phyloP scores from a whole-genome alignment of 2,113 vertebrate species.

The Nesogale talazaci region DNA sequence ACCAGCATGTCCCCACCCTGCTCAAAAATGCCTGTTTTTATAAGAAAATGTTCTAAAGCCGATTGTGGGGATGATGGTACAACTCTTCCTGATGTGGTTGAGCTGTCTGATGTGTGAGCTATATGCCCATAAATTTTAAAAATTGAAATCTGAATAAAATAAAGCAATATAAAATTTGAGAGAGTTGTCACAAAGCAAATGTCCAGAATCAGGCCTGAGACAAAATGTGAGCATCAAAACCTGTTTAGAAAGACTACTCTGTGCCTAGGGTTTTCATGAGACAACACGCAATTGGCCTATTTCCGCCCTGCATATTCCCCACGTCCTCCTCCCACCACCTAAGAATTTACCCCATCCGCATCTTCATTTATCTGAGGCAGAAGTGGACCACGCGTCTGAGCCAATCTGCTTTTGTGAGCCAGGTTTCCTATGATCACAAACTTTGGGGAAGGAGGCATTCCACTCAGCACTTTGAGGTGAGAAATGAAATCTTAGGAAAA shows the following conservation, averaged over 20 bases:
- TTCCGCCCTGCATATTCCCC: background rate
- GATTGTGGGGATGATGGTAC: too few species aligned
- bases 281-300: background rate
- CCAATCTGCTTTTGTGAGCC: background rate
- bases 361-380: background rate
- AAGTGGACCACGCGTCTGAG: background rate
- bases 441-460: background rate
- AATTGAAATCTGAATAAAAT: too few species aligned
- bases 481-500: constrained; percentile 1
- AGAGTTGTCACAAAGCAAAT: background rate
- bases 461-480: constrained; percentile 22
- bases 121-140: too few species aligned
- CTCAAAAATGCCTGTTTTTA: too few species aligned
- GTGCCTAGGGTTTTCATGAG: background rate
- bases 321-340: too few species aligned
- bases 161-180: too few species aligned
- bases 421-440: constrained; percentile 38
- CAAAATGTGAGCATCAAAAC: background rate
- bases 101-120: too few species aligned
- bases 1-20: too few species aligned
- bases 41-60: background rate
- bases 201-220: constrained; percentile 7
- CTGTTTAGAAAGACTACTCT: background rate
- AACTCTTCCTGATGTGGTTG: too few species aligned
- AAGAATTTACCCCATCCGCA: background rate